These are phyloP conservation scores for Narcine bancroftii DNA, from an alignment of 2,113 vertebrate genomes.

Conservation along the genomic window DNA sequence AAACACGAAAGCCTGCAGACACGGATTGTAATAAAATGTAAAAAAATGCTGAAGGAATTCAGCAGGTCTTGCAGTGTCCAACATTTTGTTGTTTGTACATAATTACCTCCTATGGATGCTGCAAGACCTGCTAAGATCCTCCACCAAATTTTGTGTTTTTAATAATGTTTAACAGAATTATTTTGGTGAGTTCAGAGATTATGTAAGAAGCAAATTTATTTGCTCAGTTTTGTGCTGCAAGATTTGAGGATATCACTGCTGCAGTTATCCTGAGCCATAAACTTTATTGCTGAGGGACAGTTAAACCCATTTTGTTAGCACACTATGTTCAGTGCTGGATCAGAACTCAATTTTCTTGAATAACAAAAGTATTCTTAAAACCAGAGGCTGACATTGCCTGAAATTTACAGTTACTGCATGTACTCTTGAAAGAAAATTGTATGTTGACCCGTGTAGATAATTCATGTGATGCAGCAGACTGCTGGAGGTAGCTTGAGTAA, in stretches of 20 bases:
- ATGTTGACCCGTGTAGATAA: neutral
- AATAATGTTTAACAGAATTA: slow-evolving; percentile 30
- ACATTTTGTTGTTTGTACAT: too few species aligned
- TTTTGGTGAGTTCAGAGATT: neutral
- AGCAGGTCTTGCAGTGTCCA: too few species aligned
- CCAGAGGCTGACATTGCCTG: neutral
- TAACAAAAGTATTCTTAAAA: neutral
- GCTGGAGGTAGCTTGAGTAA: neutral
- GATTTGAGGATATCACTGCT: neutral
- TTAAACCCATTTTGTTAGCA: neutral
- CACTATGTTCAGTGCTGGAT: neutral
- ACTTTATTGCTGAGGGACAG: neutral
- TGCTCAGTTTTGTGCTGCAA: neutral
- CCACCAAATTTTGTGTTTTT: too few species aligned
- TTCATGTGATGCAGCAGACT: neutral
- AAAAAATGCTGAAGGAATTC: too few species aligned
- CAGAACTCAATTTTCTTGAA: slow-evolving; percentile 10
- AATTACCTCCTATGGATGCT: too few species aligned
- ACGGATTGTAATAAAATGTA: too few species aligned
- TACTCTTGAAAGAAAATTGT: neutral
- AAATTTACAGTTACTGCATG: neutral
- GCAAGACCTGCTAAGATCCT: too few species aligned
- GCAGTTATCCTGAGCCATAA: neutral
- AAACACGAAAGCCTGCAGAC: too few species aligned
- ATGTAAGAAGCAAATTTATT: slow-evolving; percentile 9